phyloP scores from a whole-genome alignment of 2,888 invertebrate species.

The Punctoribates punctum region DNA sequence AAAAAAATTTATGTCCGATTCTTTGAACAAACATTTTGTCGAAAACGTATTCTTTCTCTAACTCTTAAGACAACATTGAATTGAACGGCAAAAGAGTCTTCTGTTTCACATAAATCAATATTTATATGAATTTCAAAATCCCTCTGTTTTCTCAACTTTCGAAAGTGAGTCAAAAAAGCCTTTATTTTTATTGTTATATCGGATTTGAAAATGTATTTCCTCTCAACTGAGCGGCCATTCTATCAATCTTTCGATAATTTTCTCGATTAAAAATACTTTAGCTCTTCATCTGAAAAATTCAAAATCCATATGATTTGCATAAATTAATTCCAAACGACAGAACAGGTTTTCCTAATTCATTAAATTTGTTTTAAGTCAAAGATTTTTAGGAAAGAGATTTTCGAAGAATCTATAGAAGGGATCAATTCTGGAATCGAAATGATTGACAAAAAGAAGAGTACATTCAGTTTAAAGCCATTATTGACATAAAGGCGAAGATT shows the following conservation, averaged over 20 bases:
- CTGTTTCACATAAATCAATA: constrained; percentile 13
- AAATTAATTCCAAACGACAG: no score
- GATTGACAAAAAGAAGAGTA: constrained; percentile 24
- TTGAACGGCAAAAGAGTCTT: not conserved
- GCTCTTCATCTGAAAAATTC: no score
- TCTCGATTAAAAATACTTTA: no score
- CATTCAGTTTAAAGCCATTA: not conserved
- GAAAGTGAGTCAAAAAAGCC: not conserved
- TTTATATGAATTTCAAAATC: constrained; percentile 24
- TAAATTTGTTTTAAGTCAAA: no score
- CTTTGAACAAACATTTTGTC: constrained; percentile 2
- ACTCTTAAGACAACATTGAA: not conserved
- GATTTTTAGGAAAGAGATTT: no score
- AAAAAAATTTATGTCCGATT: constrained; percentile 8
- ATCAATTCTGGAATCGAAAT: constrained; percentile 19
- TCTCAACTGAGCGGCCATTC: no score
- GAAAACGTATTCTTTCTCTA: not conserved
- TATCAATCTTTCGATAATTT: no score
- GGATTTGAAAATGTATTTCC: not conserved
- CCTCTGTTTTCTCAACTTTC: not conserved
- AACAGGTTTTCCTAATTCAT: no score
- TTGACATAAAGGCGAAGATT: not conserved
- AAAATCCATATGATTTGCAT: no score
- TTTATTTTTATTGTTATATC: not conserved
- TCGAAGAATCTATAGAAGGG: not conserved